Evolutionary conservation across 2,113 vertebrate species (phyloP), one percentile per base, ranked within the genome.

Genomic region (Hucho hucho): DNA sequence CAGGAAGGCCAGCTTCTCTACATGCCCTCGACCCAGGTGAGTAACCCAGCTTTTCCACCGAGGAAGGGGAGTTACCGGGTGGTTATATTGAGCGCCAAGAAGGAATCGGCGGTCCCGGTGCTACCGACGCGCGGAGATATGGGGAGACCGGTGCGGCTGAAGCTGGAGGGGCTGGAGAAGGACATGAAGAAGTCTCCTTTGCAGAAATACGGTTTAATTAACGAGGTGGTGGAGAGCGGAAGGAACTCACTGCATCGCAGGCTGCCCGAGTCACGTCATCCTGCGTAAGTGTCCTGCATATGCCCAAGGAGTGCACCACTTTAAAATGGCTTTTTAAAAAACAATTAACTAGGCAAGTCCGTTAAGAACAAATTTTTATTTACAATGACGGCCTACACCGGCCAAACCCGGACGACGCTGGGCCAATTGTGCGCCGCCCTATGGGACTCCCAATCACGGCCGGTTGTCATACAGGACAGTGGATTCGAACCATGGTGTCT

Each of bases 1-100:
- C 86, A 90, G 71, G 96, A 97, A 69, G 96, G 97, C 0, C 93
- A 96, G 76, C 76, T 98, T 73, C 88, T 97, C 56, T 90, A 88
- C 68, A 84, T 93, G 79, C 16, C 90, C 1, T 83, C 92, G 74
- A 73, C 81, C 24, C 86, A 83, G 74, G 87, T 72, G 72, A 91
- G 88, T 69, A 92, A 88, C 79, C 16, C 73, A 20, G 81, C 88
- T 78, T 90, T 84, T 86, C 87, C 75, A 78, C 84, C 85, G 76
- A 92, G 83, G 85, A 94, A 87, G 77, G 88, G 86, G 26, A 81
- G 63, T 72, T 97, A 96, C 56, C 91, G 90, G 59, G 64, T 95
- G 85, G 81, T 96, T 69, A 88, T 84, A 83, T 91, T 86, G 9
- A 89, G 88, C 66, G 56, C 75, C 7, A 82, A 82, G 49, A 82